Conservation (phyloP, 1,140 invertebrate species). For the Hypsibius dujardini region DNA sequence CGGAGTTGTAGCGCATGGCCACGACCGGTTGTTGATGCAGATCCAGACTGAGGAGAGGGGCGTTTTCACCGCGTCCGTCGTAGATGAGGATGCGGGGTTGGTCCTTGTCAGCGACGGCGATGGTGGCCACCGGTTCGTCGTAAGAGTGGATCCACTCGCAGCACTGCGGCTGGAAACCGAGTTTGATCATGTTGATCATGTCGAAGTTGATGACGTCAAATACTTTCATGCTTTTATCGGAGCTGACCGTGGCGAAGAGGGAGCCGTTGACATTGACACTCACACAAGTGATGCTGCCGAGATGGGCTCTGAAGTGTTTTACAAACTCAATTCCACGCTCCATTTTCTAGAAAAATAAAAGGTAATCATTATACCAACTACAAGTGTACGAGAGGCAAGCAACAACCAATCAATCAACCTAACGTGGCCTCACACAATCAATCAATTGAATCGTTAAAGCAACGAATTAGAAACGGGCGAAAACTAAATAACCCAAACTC, state of each 20-base stretch:
- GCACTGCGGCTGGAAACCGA: constrained; percentile 62
- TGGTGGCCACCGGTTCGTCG: constrained; percentile 62
- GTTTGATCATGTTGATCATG: constrained; percentile 95
- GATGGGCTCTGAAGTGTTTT: constrained; percentile 89
- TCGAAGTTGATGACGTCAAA: constrained; percentile 98
- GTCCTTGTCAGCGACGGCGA: constrained; percentile 68
- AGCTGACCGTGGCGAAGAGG: constrained; percentile 71
- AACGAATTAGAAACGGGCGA: no score
- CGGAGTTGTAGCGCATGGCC: constrained; percentile 61
- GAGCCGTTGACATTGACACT: constrained; percentile 66
- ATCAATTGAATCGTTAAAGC: no score
- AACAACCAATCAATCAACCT: no score
- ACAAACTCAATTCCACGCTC: constrained; percentile 93
- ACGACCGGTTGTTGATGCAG: constrained; percentile 65
- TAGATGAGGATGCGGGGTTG: constrained; percentile 64
- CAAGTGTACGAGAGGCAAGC: no score
- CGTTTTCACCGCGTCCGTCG: constrained; percentile 58
- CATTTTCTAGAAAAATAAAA: constrained; percentile 44
- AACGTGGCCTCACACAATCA: no score
- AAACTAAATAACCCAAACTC: no score
- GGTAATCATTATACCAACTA: no score
- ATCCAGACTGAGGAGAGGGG: constrained; percentile 57
- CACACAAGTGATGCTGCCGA: constrained; percentile 59
- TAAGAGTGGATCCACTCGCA: constrained; percentile 79
- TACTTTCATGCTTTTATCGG: constrained; percentile 85